Conservation (phyloP, 1,140 invertebrate species). For the Tetramorium alpestre region DNA sequence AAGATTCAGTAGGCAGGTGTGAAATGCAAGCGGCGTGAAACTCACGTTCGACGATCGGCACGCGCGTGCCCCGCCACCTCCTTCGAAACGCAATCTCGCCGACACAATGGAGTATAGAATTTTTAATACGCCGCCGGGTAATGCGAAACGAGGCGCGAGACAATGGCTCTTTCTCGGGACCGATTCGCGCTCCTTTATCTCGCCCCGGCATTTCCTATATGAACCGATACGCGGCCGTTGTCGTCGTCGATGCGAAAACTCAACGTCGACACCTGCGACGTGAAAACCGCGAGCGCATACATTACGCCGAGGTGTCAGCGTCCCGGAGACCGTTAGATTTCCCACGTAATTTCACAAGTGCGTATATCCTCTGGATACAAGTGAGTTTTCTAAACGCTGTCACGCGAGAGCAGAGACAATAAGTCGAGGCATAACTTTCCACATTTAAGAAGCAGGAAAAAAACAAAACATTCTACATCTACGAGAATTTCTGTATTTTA, state of each 20-base stretch:
- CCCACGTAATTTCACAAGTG: background rate
- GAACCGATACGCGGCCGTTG: constrained; percentile 65
- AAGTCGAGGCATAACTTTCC: background rate
- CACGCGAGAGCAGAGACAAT: background rate
- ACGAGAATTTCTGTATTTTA: background rate
- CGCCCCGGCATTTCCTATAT: constrained; percentile 67
- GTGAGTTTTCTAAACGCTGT: constrained; percentile 3
- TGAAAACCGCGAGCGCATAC: constrained; percentile 40
- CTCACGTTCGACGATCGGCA: constrained; percentile 47
- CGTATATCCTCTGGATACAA: background rate
- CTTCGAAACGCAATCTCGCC: constrained; percentile 70
- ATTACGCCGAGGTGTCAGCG: constrained; percentile 16
- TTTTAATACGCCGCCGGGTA: constrained; percentile 70
- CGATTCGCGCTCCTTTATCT: constrained; percentile 73
- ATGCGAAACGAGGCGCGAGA: constrained; percentile 75
- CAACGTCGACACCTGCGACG: constrained; percentile 21
- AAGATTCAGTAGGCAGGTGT: constrained; percentile 37
- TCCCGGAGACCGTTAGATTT: background rate
- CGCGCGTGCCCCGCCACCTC: constrained; percentile 48
- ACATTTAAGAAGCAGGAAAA: background rate
- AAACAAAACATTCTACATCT: background rate
- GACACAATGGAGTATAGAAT: constrained; percentile 74
- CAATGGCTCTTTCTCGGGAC: constrained; percentile 72
- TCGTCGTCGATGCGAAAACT: constrained; percentile 59
- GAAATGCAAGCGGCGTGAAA: constrained; percentile 53